These are phyloP conservation scores for Neocloeon triangulifer DNA, from an alignment of 1,140 invertebrate species.

Conservation along the genomic window DNA sequence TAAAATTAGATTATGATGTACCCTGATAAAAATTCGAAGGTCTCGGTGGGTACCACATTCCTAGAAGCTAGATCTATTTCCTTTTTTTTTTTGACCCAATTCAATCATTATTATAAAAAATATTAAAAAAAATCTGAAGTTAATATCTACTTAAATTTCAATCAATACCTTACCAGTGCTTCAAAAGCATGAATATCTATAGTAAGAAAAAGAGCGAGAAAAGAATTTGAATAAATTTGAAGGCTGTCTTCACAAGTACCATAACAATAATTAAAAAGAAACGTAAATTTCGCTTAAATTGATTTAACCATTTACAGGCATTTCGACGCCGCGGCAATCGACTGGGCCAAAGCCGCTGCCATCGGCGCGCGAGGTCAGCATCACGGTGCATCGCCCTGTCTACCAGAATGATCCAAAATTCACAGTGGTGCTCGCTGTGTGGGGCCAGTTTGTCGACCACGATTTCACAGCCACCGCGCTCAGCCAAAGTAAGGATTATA, in stretches of 20 bases:
- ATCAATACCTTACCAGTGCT: conserved; percentile 4
- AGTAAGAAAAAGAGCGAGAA: not conserved
- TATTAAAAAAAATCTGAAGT: not conserved
- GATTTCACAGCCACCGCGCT: conserved; percentile 71
- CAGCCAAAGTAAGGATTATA: conserved; percentile 33
- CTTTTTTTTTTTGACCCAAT: too few relatives aligned
- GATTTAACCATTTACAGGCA: conserved; percentile 26
- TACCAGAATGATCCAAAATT: conserved; percentile 46
- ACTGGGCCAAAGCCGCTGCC: conserved; percentile 30
- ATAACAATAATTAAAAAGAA: too few relatives aligned
- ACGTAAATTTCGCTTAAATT: too few relatives aligned
- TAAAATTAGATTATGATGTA: too few relatives aligned
- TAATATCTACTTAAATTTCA: not conserved
- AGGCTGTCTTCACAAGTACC: too few relatives aligned
- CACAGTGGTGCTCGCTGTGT: conserved; percentile 62
- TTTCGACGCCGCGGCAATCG: conserved; percentile 38
- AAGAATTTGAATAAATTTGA: not conserved
- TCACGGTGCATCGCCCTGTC: conserved; percentile 42
- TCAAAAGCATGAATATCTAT: conserved; percentile 1
- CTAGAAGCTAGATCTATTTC: too few relatives aligned
- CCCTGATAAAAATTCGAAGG: too few relatives aligned
- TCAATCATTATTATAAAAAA: too few relatives aligned
- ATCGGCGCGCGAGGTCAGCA: conserved; percentile 46
- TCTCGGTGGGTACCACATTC: too few relatives aligned
- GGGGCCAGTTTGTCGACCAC: conserved; percentile 92